Conservation (phyloP, 1,140 invertebrate species). For the Eubasilissa regina region DNA sequence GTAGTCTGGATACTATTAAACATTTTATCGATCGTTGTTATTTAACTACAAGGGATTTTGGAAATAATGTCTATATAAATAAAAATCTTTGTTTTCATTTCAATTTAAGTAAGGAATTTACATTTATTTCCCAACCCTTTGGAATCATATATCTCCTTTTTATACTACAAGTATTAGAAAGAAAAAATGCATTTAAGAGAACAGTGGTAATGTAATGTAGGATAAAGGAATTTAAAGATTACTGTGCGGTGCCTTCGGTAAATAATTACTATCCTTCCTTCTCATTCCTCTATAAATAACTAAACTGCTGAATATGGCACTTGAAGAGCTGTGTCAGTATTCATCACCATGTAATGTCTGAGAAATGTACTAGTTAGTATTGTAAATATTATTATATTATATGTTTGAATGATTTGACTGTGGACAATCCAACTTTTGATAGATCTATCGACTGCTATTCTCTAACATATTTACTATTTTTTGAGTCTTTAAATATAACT, state of each 20-base stretch:
- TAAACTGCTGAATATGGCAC: not conserved
- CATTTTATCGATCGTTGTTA: slow-evolving; percentile 13
- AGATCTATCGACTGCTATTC: slow-evolving; percentile 11
- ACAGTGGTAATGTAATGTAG: not conserved
- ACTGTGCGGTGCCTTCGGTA: slow-evolving; percentile 33
- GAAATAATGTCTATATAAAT: slow-evolving; percentile 13
- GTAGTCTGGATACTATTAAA: slow-evolving; percentile 6
- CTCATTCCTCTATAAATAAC: slow-evolving; percentile 31
- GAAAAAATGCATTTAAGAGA: not conserved
- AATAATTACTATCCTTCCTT: slow-evolving; percentile 22
- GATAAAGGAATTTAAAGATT: not conserved
- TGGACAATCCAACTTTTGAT: slow-evolving; percentile 27
- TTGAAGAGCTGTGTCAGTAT: not conserved
- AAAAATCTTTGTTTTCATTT: not conserved
- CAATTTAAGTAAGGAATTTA: not conserved
- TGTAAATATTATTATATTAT: slow-evolving; percentile 13
- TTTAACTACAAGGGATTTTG: slow-evolving; percentile 23
- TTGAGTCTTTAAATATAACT: slow-evolving; percentile 27
- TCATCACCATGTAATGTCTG: not conserved
- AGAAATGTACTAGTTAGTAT: not conserved
- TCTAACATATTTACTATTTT: slow-evolving; percentile 28
- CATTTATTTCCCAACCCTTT: slow-evolving; percentile 8
- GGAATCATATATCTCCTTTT: too few relatives aligned
- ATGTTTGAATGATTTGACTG: slow-evolving; percentile 1
- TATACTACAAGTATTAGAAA: too few relatives aligned